phyloP scores from a whole-genome alignment of 2,888 invertebrate genomes.

The Sturmia bella region DNA sequence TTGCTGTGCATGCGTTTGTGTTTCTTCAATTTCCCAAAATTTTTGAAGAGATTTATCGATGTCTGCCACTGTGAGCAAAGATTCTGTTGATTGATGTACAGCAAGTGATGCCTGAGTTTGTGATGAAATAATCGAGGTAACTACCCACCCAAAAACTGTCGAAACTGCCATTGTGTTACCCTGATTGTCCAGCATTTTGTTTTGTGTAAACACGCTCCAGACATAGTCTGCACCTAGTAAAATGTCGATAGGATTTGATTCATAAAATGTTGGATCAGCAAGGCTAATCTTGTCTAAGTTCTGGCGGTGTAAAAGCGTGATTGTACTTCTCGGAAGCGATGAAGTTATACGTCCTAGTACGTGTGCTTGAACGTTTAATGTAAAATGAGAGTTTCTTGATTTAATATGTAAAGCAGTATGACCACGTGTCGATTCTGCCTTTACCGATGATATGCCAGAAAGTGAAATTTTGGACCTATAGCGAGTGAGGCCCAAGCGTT shows the following conservation, averaged over 20 bases:
- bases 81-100: no score
- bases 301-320: not conserved
- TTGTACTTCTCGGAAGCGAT: not conserved
- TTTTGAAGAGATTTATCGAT: not conserved
- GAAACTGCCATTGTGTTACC: not conserved
- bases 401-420: not conserved
- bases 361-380: not conserved
- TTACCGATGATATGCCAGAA: conserved; percentile 34
- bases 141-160: not conserved
- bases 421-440: conserved; percentile 11
- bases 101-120: not conserved
- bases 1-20: not conserved
- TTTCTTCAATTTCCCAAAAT: conserved; percentile 1
- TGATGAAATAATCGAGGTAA: not conserved
- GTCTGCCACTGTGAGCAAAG: not conserved
- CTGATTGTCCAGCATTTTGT: not conserved
- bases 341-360: not conserved
- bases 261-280: not conserved
- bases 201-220: not conserved
- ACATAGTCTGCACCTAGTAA: not conserved
- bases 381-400: not conserved
- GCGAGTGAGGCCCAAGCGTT: conserved; percentile 19
- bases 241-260: not conserved
- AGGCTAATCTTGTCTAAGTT: not conserved
- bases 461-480: not conserved